Percentiles rank a stretch among this genome's conserved stretches.
Evolutionary conservation across 2,888 invertebrate species (phyloP).

Genomic region (Therioaphis trifolii): DNA sequence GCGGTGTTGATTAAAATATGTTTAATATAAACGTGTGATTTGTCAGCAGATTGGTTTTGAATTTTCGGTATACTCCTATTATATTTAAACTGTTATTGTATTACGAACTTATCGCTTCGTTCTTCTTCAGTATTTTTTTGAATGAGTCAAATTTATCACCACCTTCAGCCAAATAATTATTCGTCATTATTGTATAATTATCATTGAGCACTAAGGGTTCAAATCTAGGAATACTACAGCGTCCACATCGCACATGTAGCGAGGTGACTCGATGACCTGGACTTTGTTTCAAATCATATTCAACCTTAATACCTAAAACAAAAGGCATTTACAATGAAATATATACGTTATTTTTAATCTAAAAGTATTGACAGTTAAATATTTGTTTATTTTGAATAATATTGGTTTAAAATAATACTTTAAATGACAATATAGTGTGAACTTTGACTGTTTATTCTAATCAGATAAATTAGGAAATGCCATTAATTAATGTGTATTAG

Average conservation of each 20-base stretch:
- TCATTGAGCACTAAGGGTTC: conserved; percentile 71
- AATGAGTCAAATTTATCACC: conserved; percentile 76
- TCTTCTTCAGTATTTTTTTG: not conserved
- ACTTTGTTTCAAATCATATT: conserved; percentile 76
- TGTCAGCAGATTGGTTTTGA: not conserved
- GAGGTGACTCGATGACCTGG: conserved; percentile 76
- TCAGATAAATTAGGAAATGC: not conserved
- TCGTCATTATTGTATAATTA: conserved; percentile 76
- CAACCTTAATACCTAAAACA: conserved; percentile 72
- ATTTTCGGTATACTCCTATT: not conserved
- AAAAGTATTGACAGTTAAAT: too few species aligned
- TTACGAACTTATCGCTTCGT: not conserved
- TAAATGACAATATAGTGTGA: not conserved
- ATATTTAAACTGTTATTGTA: not conserved
- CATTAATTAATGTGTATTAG: too few species aligned
- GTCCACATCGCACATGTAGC: conserved; percentile 76
- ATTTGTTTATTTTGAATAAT: too few species aligned
- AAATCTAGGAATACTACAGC: conserved; percentile 76
- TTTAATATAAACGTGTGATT: not conserved
- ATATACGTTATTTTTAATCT: too few species aligned
- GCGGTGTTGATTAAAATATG: not conserved
- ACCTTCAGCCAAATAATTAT: conserved; percentile 77
- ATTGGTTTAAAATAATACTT: conserved; percentile 29
- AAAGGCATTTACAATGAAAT: too few species aligned
- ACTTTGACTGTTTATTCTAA: too few species aligned